Conservation (phyloP, 2,113 vertebrate species). For the Mohoua ochrocephala region DNA sequence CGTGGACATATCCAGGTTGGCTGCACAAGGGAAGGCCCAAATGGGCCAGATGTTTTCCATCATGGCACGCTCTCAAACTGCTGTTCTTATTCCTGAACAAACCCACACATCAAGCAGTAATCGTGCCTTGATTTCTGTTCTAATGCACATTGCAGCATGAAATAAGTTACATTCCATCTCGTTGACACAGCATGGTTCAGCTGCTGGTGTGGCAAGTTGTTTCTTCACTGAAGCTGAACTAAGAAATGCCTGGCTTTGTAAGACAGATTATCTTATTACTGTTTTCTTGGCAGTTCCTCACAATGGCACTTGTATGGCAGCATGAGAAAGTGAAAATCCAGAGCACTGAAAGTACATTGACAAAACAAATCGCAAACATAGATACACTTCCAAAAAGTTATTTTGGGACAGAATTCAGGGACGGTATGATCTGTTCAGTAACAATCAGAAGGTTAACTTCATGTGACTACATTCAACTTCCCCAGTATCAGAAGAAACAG, state of each 20-base stretch:
- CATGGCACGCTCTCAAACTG: not conserved
- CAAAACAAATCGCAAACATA: not conserved
- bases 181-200: conserved; percentile 49
- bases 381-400: not conserved
- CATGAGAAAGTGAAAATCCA: conserved; percentile 24
- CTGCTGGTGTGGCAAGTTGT: conserved; percentile 48
- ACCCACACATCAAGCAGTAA: not conserved
- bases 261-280: conserved; percentile 40
- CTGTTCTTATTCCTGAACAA: not conserved
- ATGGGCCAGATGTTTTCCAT: conserved; percentile 56
- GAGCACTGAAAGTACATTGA: not conserved
- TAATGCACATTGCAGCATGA: conserved; percentile 41
- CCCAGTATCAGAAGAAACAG: not conserved
- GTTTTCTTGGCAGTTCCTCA: conserved; percentile 35
- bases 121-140: conserved; percentile 8
- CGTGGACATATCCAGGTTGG: not conserved
- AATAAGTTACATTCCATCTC: conserved; percentile 60
- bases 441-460: not conserved
- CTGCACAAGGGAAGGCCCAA: not conserved
- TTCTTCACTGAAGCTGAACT: conserved; percentile 46
- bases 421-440: not conserved
- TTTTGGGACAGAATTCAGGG: not conserved
- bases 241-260: conserved; percentile 50
- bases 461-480: not conserved
- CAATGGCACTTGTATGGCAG: not conserved